Evolutionary conservation across 2,797 vertebrate species (phyloP), one percentile per base, ranked within the genome.

Genomic region (Poeciliopsis presidionis): DNA sequence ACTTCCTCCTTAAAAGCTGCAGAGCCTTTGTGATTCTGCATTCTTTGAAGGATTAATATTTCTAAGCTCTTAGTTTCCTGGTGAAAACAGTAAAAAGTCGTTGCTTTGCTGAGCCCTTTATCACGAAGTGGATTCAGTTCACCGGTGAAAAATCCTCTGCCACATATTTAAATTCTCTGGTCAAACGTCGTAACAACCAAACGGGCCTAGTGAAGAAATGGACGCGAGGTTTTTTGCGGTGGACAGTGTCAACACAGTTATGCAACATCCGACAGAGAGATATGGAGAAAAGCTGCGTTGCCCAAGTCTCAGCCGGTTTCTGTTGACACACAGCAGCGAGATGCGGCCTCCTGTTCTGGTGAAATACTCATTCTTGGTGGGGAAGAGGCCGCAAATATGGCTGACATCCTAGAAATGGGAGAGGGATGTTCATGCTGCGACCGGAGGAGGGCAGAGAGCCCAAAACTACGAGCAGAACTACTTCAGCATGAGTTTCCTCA

Each of bases 241-340:
- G 53, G 61, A 2, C 28, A 11, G 1, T 86, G 86, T 89, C 87
- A 77, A 83, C 80, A 81, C 18, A 5, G 13, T 81, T 83, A 70
- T 20, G 78, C 39, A 90, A 88, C 61, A 0, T 6, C 75, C 76
- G 76, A 39, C 72, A 1, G 36, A 61, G 76, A 36, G 75, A 79
- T 55, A 71, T 9, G 41, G 3, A 69, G 69, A 77, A 72, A 46
- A 82, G 84, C 73, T 74, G 83, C 5, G 3, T 61, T 49, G 73
- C 39, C 75, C 41, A 71, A 81, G 69, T 73, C 78, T 69, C 16
- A 41, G 55, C 55, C 74, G 57, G 77, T 41, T 73, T 71, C 28
- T 88, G 75, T 81, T 84, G 81, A 83, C 85, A 83, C 88, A 74
- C 82, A 74, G 74, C 82, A 16, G 70, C 59, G 1, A 2, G 75